phyloP scores from a whole-genome alignment of 2,113 vertebrate species.

The Kryptolebias marmoratus region DNA sequence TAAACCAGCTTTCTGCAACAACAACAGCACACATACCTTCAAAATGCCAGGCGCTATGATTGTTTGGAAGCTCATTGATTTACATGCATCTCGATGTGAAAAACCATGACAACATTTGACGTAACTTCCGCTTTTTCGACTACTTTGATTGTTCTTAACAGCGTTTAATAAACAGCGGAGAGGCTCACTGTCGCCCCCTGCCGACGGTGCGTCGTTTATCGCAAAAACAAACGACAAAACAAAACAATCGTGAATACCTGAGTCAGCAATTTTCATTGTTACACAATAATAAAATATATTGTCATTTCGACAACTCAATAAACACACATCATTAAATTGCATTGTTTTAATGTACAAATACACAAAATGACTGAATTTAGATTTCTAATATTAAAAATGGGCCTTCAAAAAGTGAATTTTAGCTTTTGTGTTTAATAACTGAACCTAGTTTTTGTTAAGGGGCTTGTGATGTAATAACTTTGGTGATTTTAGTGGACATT shows the following conservation, averaged over 20 bases:
- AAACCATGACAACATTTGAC: slow-evolving; percentile 15
- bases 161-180: rapidly evolving
- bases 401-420: too few relatives aligned
- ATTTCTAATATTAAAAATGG: too few relatives aligned
- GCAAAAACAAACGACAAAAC: too few relatives aligned
- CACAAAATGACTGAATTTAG: too few relatives aligned
- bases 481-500: too few relatives aligned
- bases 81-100: slow-evolving; percentile 64
- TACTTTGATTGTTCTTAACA: not conserved
- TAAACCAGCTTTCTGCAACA: rapidly evolving
- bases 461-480: not conserved
- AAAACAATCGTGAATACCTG: too few relatives aligned
- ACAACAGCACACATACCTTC: slow-evolving; percentile 25
- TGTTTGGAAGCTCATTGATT: not conserved
- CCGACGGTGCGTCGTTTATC: not conserved
- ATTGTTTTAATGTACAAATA: too few relatives aligned
- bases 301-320: too few relatives aligned
- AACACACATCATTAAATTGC: too few relatives aligned
- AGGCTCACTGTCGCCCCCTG: slow-evolving; percentile 4
- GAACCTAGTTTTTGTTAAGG: not conserved
- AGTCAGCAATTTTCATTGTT: too few relatives aligned
- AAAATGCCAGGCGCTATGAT: not conserved
- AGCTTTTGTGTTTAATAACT: not conserved
- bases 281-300: too few relatives aligned
- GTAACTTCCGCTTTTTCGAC: slow-evolving; percentile 55